phyloP scores from a whole-genome alignment of 2,888 invertebrate species.

The Tigriopus californicus region DNA sequence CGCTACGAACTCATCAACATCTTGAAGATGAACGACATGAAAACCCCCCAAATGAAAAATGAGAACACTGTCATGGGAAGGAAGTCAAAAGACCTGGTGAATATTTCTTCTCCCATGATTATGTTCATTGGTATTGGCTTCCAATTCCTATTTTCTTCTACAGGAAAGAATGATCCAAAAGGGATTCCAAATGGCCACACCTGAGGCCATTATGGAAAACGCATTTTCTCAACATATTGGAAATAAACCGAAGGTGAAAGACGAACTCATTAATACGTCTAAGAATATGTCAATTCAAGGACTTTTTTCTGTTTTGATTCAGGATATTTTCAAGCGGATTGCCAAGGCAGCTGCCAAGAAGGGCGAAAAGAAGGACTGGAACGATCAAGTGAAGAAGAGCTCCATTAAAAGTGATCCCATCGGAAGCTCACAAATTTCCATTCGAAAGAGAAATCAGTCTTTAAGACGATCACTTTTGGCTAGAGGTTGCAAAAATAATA shows the following conservation, averaged over 20 bases:
- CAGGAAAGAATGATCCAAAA: conserved; percentile 12
- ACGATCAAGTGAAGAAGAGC: not conserved
- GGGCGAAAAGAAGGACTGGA: not conserved
- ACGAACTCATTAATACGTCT: too few relatives aligned
- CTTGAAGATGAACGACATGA: conserved; percentile 68
- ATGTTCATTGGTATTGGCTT: not conserved
- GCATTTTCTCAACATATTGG: not conserved
- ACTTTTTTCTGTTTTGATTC: too few relatives aligned
- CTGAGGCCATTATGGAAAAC: conserved; percentile 5
- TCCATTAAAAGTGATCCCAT: not conserved
- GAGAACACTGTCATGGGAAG: conserved; percentile 4
- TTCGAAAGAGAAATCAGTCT: not conserved
- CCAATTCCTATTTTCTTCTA: not conserved
- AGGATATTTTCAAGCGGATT: not conserved
- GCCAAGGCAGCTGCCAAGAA: not conserved
- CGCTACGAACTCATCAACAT: conserved; percentile 83
- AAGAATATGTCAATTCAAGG: too few relatives aligned
- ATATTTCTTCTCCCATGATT: too few relatives aligned
- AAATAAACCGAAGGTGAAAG: not conserved
- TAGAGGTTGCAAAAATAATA: not conserved
- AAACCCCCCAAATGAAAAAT: conserved; percentile 30
- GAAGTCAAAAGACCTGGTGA: conserved; percentile 13
- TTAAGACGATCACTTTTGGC: not conserved
- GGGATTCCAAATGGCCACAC: conserved; percentile 10
- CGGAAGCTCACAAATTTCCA: conserved; percentile 9